Conservation (phyloP, 2,888 invertebrate genomes). For the Chalcosyrphus nemorum region DNA sequence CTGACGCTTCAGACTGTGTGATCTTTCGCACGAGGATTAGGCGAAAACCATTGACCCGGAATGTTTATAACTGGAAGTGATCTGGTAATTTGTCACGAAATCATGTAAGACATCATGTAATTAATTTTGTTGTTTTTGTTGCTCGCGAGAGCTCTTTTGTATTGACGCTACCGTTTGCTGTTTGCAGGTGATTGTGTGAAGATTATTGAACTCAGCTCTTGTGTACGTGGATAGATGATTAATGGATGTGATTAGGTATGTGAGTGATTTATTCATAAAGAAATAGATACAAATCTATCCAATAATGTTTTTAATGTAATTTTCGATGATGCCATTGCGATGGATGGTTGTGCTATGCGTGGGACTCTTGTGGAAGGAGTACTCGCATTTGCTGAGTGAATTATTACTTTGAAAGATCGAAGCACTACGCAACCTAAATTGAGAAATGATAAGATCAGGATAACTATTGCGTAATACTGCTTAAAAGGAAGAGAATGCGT, state of each 20-base stretch:
- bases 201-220: background rate
- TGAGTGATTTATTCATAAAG: constrained; percentile 60
- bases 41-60: constrained; percentile 25
- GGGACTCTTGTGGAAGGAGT: background rate
- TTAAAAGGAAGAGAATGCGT: no score
- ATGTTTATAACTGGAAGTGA: constrained; percentile 16
- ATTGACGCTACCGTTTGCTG: constrained; percentile 15
- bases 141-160: constrained; percentile 4
- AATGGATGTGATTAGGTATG: constrained; percentile 5
- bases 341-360: constrained; percentile 2
- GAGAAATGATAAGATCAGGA: no score
- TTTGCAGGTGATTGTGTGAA: background rate
- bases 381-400: background rate
- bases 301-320: constrained; percentile 12
- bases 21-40: constrained; percentile 51
- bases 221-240: background rate
- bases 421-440: background rate
- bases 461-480: no score
- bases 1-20: constrained; percentile 31
- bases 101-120: constrained; percentile 51
- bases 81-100: constrained; percentile 58
- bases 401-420: background rate
- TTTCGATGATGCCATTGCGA: constrained; percentile 7
- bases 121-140: constrained; percentile 40
- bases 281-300: constrained; percentile 35